These are phyloP conservation scores for Mnemiopsis leidyi DNA, from an alignment of 37 sponge, comb jelly and placozoan species.

Conservation along the genomic window DNA sequence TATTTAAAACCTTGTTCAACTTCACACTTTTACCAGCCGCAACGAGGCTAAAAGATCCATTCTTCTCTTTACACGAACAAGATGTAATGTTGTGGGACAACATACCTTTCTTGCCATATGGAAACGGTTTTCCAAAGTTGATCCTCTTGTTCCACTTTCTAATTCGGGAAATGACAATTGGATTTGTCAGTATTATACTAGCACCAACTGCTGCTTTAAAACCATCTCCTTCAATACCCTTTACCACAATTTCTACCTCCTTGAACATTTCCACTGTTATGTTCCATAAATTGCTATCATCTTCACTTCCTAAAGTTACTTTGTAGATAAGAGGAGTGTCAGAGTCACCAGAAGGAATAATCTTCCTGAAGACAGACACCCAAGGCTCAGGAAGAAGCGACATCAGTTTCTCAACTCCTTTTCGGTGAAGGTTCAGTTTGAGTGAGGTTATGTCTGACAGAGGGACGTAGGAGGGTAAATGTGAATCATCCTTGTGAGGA, in stretches of 20 bases:
- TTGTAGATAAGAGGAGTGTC: conserved; percentile 13
- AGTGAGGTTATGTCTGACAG: neutral
- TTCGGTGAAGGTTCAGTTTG: neutral
- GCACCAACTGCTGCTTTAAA: conserved; percentile 64
- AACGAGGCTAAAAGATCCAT: conserved; percentile 1
- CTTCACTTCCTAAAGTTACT: neutral
- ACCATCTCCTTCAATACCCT: neutral
- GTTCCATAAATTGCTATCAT: neutral
- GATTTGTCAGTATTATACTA: neutral
- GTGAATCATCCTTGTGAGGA: neutral
- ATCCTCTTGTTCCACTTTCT: conserved; percentile 41
- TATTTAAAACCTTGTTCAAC: neutral
- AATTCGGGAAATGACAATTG: conserved; percentile 8
- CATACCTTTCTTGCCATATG: conserved; percentile 51
- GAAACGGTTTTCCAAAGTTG: conserved; percentile 26
- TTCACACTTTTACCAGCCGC: conserved; percentile 42
- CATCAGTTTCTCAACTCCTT: conserved; percentile 26
- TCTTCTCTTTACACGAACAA: neutral
- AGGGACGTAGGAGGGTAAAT: neutral
- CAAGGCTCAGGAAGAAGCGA: conserved; percentile 5
- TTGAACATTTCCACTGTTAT: conserved; percentile 35
- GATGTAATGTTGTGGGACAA: conserved; percentile 20
- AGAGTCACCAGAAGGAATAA: neutral
- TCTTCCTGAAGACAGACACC: neutral
- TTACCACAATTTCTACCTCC: neutral